A percentile compares a stretch with the other conserved stretches of the same genome.
Conservation (phyloP, 2,113 vertebrate species). For the Rhinolophus sinicus region DNA sequence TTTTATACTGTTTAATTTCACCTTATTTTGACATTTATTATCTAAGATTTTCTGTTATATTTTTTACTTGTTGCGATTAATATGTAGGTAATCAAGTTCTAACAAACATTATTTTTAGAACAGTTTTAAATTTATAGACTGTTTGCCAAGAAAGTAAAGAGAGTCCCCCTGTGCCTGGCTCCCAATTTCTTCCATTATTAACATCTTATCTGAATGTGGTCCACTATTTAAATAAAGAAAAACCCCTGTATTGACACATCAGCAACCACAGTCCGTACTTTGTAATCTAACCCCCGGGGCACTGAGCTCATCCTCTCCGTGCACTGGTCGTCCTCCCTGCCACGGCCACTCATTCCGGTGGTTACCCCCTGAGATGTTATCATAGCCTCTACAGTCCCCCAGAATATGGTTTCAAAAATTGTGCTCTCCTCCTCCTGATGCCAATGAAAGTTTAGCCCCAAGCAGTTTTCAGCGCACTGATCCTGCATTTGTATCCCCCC, state of each 20-base stretch:
- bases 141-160: background rate
- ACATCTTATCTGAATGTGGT: background rate
- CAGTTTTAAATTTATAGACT: background rate
- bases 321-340: too few species aligned
- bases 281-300: background rate
- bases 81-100: background rate
- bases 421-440: background rate
- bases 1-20: background rate
- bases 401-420: background rate
- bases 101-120: background rate
- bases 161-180: background rate
- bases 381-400: background rate
- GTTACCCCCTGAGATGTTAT: background rate
- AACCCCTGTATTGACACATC: too few species aligned
- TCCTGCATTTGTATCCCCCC: background rate
- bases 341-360: fast-evolving
- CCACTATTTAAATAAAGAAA: background rate
- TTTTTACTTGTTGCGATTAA: background rate
- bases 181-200: background rate
- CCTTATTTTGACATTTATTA: background rate
- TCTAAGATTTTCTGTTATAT: background rate
- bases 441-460: background rate
- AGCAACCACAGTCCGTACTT: background rate
- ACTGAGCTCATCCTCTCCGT: too few species aligned
- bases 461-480: background rate